Conservation (phyloP, 2,113 vertebrate genomes). For the Anguilla japonica region DNA sequence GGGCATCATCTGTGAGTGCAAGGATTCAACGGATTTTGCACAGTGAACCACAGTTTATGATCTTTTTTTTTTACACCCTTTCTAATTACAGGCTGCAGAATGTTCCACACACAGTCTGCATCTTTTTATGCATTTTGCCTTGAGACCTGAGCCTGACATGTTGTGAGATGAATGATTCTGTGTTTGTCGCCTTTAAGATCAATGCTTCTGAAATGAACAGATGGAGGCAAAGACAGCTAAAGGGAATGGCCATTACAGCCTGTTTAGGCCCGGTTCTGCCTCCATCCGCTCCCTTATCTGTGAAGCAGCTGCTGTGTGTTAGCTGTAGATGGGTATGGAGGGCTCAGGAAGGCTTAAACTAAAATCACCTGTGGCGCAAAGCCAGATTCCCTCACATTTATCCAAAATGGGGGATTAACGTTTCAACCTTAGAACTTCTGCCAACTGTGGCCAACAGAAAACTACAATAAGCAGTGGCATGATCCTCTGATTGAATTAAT, state of each 20-base stretch:
- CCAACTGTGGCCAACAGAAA: background rate
- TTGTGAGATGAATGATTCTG: slow-evolving; percentile 33
- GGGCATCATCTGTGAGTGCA: background rate
- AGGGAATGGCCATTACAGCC: slow-evolving; percentile 18
- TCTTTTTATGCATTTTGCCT: slow-evolving; percentile 28
- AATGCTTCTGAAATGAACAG: background rate
- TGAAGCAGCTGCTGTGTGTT: slow-evolving; percentile 37
- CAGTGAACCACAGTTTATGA: background rate
- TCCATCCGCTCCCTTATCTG: slow-evolving; percentile 37
- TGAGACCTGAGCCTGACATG: slow-evolving; percentile 22
- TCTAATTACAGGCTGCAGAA: slow-evolving; percentile 10
- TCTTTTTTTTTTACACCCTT: background rate
- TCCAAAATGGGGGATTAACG: background rate
- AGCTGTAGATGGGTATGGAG: slow-evolving; percentile 36
- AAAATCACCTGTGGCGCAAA: slow-evolving; percentile 40
- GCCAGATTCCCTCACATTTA: slow-evolving; percentile 29
- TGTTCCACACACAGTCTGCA: slow-evolving; percentile 10
- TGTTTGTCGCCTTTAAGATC: slow-evolving; percentile 37
- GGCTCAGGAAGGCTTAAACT: slow-evolving; percentile 42
- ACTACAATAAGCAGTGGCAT: background rate
- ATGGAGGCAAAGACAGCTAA: background rate
- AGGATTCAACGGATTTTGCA: too few species aligned
- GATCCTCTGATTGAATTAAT: background rate
- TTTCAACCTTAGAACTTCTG: background rate
- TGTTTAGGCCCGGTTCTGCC: slow-evolving; percentile 20